A percentile compares a stretch with the other conserved stretches of the same genome.
These are phyloP conservation scores for Cherax destructor DNA, from an alignment of 1,140 invertebrate species.

Conservation along the genomic window DNA sequence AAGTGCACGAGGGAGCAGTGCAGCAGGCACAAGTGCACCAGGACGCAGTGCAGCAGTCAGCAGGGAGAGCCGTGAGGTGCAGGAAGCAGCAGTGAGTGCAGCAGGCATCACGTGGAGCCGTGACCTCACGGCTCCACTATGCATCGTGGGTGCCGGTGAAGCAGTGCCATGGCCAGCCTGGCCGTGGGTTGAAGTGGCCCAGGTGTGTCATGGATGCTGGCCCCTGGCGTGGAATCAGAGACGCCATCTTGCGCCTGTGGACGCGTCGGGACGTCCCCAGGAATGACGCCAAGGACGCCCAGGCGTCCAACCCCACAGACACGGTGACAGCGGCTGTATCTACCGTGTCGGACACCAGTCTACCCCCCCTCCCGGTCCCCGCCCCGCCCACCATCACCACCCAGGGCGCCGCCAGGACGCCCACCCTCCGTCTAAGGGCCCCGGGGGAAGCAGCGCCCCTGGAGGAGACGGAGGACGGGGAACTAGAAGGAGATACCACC, in stretches of 20 bases:
- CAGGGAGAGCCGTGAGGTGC: too few species aligned
- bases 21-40: too few species aligned
- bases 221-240: constrained; percentile 54
- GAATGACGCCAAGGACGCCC: constrained; percentile 14
- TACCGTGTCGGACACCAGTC: constrained; percentile 26
- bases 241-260: constrained; percentile 61
- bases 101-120: neutral
- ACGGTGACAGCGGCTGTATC: constrained; percentile 24
- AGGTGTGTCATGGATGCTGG: constrained; percentile 50
- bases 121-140: constrained; percentile 8
- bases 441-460: neutral
- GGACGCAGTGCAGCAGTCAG: too few species aligned
- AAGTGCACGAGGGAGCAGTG: too few species aligned
- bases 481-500: neutral
- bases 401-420: constrained; percentile 1
- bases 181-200: constrained; percentile 53
- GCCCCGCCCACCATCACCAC: constrained; percentile 24
- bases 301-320: constrained; percentile 8
- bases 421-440: neutral
- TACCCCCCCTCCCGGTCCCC: constrained; percentile 7
- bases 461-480: neutral
- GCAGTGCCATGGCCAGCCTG: constrained; percentile 31
- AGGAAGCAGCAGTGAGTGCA: too few species aligned
- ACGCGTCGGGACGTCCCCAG: constrained; percentile 20
- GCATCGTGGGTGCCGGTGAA: constrained; percentile 23